A percentile compares a stretch with the other conserved stretches of the same genome.
Conservation (phyloP, 2,888 invertebrate species). For the Clunio marinus region DNA sequence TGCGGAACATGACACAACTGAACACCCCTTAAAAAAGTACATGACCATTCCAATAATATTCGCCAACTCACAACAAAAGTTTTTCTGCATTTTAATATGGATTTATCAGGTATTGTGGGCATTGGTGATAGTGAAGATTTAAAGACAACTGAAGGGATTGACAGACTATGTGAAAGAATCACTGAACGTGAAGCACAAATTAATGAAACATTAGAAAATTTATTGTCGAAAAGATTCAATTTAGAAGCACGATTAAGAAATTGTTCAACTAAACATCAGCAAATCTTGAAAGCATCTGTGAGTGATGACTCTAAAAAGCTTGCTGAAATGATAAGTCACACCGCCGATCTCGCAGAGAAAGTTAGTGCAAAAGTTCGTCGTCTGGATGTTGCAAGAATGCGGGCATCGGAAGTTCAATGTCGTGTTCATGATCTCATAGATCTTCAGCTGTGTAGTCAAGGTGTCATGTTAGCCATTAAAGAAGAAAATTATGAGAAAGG, state of each 20-base stretch:
- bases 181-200: constrained; percentile 12
- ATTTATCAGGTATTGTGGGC: constrained; percentile 21
- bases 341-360: constrained; percentile 83
- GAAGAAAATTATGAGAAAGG: constrained; percentile 96
- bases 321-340: constrained; percentile 77
- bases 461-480: constrained; percentile 89
- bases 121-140: constrained; percentile 24
- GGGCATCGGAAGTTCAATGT: constrained; percentile 90
- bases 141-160: constrained; percentile 19
- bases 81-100: constrained; percentile 9
- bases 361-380: constrained; percentile 95
- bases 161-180: constrained; percentile 11
- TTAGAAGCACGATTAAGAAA: background rate
- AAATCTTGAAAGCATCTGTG: constrained; percentile 48
- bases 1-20: too few species aligned
- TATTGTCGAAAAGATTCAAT: constrained; percentile 1
- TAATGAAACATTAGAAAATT: background rate
- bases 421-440: constrained; percentile 93
- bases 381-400: constrained; percentile 86
- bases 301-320: constrained; percentile 76
- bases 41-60: too few species aligned
- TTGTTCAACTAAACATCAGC: constrained; percentile 17
- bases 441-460: constrained; percentile 91
- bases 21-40: too few species aligned
- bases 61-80: too few species aligned